Conservation (phyloP, 37 sponge, comb jelly and placozoan species). For the Petrosia ficiformis region DNA sequence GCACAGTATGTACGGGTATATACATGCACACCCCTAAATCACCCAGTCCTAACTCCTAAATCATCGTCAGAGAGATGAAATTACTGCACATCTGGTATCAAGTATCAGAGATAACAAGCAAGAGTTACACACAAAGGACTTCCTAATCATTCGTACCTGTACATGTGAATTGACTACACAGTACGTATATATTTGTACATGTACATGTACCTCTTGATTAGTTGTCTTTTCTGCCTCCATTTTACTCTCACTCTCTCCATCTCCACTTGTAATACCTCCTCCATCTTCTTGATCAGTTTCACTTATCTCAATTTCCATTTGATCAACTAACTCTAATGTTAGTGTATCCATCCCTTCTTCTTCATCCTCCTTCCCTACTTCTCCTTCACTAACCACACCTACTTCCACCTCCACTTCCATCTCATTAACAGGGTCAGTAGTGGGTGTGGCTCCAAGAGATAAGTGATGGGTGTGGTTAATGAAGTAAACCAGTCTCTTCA, state of each 20-base stretch:
- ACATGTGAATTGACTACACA: too few species aligned
- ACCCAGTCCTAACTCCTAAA: too few species aligned
- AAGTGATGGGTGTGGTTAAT: background rate
- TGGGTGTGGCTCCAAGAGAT: background rate
- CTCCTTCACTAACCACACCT: background rate
- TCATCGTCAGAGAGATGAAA: too few species aligned
- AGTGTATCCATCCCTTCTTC: slow-evolving; percentile 39
- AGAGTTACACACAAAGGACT: too few species aligned
- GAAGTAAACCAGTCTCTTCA: slow-evolving; percentile 43
- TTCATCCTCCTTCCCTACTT: background rate
- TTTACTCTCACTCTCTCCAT: slow-evolving; percentile 1
- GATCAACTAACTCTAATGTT: slow-evolving; percentile 49
- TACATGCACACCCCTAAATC: too few species aligned
- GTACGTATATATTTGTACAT: too few species aligned
- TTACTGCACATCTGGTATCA: too few species aligned
- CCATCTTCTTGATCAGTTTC: slow-evolving; percentile 38
- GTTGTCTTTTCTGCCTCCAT: background rate
- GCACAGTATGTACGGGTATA: too few species aligned
- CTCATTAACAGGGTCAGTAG: background rate
- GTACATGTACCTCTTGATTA: too few species aligned
- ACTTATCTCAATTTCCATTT: slow-evolving; percentile 77
- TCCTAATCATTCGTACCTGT: background rate
- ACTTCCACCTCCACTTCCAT: slow-evolving; percentile 1
- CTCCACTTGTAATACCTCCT: background rate
- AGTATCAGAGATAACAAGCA: too few species aligned